Percentiles rank a stretch among this genome's conserved stretches.
Conservation (phyloP, 2,113 vertebrate genomes). For the Mobula hypostoma region DNA sequence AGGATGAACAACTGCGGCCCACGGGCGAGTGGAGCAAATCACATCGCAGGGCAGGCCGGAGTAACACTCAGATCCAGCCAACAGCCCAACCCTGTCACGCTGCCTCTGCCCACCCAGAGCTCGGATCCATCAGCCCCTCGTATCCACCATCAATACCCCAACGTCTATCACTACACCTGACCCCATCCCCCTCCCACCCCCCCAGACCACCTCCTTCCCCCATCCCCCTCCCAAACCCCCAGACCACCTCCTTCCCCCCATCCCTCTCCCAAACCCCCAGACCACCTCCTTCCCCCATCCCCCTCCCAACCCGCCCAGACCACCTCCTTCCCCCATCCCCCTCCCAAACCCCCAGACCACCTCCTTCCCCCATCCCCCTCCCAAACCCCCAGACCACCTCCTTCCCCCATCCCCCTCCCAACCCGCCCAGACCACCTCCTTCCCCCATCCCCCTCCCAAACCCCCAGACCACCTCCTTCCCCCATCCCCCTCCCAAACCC, state of each 20-base stretch:
- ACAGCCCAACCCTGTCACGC: neutral
- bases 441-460: neutral
- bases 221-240: too few relatives aligned
- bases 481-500: neutral
- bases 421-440: too few relatives aligned
- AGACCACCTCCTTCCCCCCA: neutral
- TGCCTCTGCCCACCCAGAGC: neutral
- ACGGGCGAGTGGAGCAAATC: too few relatives aligned
- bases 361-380: too few relatives aligned
- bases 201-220: neutral
- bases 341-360: neutral
- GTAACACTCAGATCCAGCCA: neutral
- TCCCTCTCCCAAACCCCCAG: neutral
- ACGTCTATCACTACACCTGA: neutral
- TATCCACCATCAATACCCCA: too few relatives aligned
- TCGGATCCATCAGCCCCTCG: too few relatives aligned
- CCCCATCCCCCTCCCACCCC: too few relatives aligned
- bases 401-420: too few relatives aligned
- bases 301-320: neutral
- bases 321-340: neutral
- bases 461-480: neutral
- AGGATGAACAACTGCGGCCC: neutral
- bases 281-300: neutral
- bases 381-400: too few relatives aligned
- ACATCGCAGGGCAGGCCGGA: too few relatives aligned